Percentiles rank a stretch among this genome's conserved stretches.
Conservation (phyloP, 2,113 vertebrate species). For the Neolamprologus hecqui region DNA sequence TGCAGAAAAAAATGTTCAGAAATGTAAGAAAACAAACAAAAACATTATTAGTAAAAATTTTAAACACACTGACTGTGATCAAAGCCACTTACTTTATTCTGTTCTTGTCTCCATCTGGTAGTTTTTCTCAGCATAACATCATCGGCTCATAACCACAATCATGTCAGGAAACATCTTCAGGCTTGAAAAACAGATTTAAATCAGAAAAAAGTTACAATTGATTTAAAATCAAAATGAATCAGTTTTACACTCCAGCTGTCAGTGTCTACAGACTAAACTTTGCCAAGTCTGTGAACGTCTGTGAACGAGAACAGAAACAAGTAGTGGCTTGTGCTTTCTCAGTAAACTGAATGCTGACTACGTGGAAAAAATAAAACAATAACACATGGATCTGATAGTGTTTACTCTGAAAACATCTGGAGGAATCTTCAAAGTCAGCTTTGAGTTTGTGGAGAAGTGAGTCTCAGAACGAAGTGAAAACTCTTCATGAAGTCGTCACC, state of each 20-base stretch:
- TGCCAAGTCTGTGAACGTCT: background rate
- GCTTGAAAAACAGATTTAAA: rapidly evolving
- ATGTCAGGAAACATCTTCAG: background rate
- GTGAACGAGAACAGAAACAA: background rate
- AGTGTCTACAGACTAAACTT: rapidly evolving
- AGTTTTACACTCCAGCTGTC: background rate
- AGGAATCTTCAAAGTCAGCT: background rate
- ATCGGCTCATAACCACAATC: background rate
- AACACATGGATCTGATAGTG: background rate
- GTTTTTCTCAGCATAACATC: background rate
- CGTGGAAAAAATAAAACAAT: rapidly evolving
- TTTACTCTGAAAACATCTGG: background rate
- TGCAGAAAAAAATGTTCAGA: rapidly evolving
- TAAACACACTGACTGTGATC: background rate
- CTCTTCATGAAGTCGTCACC: rapidly evolving
- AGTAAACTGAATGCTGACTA: background rate
- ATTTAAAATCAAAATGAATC: background rate
- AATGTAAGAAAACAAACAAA: background rate
- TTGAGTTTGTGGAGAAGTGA: background rate
- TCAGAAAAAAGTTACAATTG: rapidly evolving
- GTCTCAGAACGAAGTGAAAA: rapidly evolving
- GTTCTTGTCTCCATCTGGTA: rapidly evolving
- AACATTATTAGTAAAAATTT: rapidly evolving
- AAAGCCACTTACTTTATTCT: rapidly evolving
- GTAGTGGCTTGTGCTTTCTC: background rate